A percentile compares a stretch with the other conserved stretches of the same genome.
Evolutionary conservation across 2,113 vertebrate species (phyloP).

Genomic region (Carassius auratus): DNA sequence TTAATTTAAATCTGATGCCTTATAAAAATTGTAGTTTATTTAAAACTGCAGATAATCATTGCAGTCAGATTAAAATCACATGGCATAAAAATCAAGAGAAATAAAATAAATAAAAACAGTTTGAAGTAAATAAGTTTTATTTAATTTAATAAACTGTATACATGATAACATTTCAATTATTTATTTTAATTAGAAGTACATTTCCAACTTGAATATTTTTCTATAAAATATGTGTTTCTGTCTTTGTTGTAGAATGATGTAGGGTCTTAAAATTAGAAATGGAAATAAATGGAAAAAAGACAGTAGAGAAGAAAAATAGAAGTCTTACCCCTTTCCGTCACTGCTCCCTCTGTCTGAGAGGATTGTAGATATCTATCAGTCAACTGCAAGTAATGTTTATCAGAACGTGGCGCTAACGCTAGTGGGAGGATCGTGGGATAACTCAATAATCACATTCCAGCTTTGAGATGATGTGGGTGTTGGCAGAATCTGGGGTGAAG

Average conservation of each 20-base stretch:
- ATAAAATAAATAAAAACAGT: background rate
- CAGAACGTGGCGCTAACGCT: background rate
- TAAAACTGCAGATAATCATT: slow-evolving; percentile 25
- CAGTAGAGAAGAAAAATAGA: background rate
- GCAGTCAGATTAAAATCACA: slow-evolving; percentile 21
- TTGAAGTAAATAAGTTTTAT: too few relatives aligned
- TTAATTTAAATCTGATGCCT: background rate
- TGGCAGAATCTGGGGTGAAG: background rate
- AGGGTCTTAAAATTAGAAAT: background rate
- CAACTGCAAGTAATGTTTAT: slow-evolving; percentile 43
- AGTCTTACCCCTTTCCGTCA: background rate
- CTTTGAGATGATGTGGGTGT: slow-evolving; percentile 36
- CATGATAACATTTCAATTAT: background rate
- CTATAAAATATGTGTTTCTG: too few relatives aligned
- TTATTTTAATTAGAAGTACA: background rate
- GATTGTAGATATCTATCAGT: slow-evolving; percentile 38
- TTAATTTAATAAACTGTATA: too few relatives aligned
- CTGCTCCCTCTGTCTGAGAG: background rate
- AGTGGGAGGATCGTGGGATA: slow-evolving; percentile 16
- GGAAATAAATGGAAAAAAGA: background rate
- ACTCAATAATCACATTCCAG: slow-evolving; percentile 35
- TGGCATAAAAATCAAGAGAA: background rate
- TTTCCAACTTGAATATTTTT: background rate
- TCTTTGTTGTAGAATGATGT: background rate
- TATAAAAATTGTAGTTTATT: background rate